These are phyloP conservation scores for Tangara arthus DNA, from an alignment of 2,797 vertebrate species.

Conservation along the genomic window DNA sequence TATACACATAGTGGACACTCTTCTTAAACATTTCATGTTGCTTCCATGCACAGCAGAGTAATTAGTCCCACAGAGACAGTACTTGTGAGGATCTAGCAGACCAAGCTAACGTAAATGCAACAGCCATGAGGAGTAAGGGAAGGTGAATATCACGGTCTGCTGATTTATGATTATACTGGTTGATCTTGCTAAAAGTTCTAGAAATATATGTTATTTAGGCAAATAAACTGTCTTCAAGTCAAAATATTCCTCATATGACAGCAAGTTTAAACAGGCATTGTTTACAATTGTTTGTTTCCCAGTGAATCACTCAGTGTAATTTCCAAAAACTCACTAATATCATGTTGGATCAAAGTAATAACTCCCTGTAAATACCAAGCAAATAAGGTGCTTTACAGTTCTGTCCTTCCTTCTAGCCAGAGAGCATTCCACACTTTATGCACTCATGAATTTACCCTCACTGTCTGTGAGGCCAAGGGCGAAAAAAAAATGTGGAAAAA, in stretches of 20 bases:
- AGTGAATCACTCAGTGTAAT: not conserved
- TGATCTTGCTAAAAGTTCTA: not conserved
- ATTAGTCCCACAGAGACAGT: not conserved
- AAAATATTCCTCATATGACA: not conserved
- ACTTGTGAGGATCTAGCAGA: not conserved
- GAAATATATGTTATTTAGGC: not conserved
- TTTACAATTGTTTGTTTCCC: not conserved
- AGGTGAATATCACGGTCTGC: not conserved
- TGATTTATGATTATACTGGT: not conserved
- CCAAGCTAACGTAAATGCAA: not conserved
- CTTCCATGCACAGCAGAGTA: not conserved
- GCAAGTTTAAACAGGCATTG: not conserved
- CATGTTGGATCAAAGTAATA: not conserved
- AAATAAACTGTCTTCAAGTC: not conserved
- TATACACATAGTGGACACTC: not conserved
- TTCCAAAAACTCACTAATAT: not conserved
- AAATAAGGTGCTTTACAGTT: not conserved
- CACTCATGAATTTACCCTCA: not conserved
- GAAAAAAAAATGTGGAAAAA: not conserved
- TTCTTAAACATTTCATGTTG: not conserved
- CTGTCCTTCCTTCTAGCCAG: not conserved
- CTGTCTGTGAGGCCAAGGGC: not conserved
- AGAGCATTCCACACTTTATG: not conserved
- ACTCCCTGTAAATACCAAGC: not conserved
- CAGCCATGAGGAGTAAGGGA: not conserved